Conservation (phyloP, 2,113 vertebrate genomes). For the Aythya baeri region DNA sequence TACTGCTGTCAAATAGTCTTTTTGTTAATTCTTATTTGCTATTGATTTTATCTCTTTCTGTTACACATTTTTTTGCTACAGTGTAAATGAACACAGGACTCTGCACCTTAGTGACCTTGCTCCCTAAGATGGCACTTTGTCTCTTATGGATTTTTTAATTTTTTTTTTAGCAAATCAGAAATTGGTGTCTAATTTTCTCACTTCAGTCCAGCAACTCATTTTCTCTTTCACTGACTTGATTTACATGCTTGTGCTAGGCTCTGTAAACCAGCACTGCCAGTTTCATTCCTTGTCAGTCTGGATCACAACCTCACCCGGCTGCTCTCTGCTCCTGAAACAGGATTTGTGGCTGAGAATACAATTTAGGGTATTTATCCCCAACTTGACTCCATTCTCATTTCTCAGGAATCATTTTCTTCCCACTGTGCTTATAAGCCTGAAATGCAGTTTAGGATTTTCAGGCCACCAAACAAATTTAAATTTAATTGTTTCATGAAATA, state of each 20-base stretch:
- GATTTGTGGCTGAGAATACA: conserved; percentile 23
- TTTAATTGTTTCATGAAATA: conserved; percentile 61
- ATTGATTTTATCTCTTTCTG: not conserved
- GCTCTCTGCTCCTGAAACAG: conserved; percentile 7
- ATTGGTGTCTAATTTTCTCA: not conserved
- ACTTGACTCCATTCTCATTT: conserved; percentile 14
- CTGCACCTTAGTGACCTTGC: not conserved
- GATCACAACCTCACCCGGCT: not conserved
- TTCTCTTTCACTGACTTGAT: conserved; percentile 9
- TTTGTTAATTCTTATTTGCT: not conserved
- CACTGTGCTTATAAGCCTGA: conserved; percentile 8
- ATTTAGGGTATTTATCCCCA: conserved; percentile 29
- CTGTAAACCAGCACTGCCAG: not conserved
- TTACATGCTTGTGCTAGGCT: not conserved
- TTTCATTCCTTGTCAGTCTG: conserved; percentile 35
- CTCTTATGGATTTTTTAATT: not conserved
- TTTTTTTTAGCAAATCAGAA: not conserved
- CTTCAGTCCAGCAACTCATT: not conserved
- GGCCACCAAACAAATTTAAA: conserved; percentile 54
- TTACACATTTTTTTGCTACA: not conserved
- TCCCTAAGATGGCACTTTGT: not conserved
- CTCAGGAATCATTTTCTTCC: conserved; percentile 34
- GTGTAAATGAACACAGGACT: not conserved
- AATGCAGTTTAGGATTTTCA: conserved; percentile 39
- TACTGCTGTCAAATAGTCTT: not conserved